Evolutionary conservation across 2,888 invertebrate species (phyloP), one percentile per base, ranked within the genome.

Genomic region (Choreutis nemorana): DNA sequence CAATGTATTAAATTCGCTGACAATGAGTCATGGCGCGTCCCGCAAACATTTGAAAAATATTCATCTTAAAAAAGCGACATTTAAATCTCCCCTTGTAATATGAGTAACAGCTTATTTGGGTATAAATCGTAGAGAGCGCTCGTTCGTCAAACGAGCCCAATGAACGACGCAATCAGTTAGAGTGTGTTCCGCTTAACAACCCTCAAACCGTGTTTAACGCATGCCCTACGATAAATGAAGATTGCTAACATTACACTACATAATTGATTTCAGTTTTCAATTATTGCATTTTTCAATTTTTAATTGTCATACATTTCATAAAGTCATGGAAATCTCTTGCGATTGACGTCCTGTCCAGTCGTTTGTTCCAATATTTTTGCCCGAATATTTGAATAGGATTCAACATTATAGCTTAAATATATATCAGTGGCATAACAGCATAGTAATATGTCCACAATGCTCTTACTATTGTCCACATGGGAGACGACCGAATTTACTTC

Each of bases 61-160:
- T 63, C 57, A 61, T 68, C 60, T 63, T 61, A 58, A 63, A 67
- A 72, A 67, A 61, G 57, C 52, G 60, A 52, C 61, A 55, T 66
- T 66, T 68, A 65, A 67, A 65, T 50, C 62, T 58, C 71, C 72
- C 72, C 57, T 43, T 48, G 65, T 68, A 62, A 67, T 67, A 67
- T 70, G 66, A 73, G 61, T 65, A 57, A 64, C 62, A 51, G 51
- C 55, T 58, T 61, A 67, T 71, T 70, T 63, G 56, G 54, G 46
- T 42, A 56, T 61, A 60, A 65, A 65, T 61, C 48, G 59, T 50
- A 42, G 47, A 41, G 41, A 34, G 44, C 45, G 52, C 50, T 55
- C 54, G 55, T 61, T 55, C 57, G 52, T 65, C 65, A 63, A 65
- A 63, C 51, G 60, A 50, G 44, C 55, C 48, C 67, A 61, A 66